Base-by-base conservation (phyloP, 2,797 vertebrate genomes). In the Diplodus sargus region DNA sequence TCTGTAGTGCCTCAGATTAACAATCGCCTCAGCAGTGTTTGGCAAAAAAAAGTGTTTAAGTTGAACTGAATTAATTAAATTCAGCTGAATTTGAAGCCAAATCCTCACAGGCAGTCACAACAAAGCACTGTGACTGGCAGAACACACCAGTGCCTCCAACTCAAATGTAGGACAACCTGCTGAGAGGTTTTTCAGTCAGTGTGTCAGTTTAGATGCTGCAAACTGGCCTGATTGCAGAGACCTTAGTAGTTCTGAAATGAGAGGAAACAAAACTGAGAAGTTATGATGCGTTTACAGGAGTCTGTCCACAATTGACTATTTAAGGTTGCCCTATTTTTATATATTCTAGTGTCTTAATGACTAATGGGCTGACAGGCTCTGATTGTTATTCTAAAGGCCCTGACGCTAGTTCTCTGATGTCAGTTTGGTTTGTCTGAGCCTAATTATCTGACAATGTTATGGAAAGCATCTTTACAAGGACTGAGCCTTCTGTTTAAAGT, bases 81-180 rank as follows among this genome's bases (percentile, higher is more conserved):
- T 62, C 15, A 48, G 47, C 30, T 42, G 25, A 64, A 57, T 57
- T 22, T 76, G 60, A 75, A 34, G 65, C 81, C 57, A 68, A 65
- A 54, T 59, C 23, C 43, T 67, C 61, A 53, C 28, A 62, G 70
- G 71, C 53, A 74, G 78, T 68, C 72, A 77, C 54, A 73, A 74
- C 80, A 79, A 85, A 85, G 66, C 58, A 4, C 2, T 0, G 30
- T 68, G 71, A 86, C 28, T 86, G 79, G 79, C 84, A 83, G 67
- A 64, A 48, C 56, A 18, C 23, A 23, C 47, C 45, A 42, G 28
- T 49, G 65, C 49, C 66, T 64, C 48, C 34, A 39, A 63, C 47
- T 71, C 39, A 53, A 77, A 65, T 48, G 22, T 34, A 67, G 23
- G 7, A 62, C 53, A 74, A 76, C 78, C 75, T 65, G 62, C 80